Percentiles rank a stretch among this genome's conserved stretches.
Evolutionary conservation across 2,888 invertebrate species (phyloP).

Genomic region (Phytoseiulus persimilis): DNA sequence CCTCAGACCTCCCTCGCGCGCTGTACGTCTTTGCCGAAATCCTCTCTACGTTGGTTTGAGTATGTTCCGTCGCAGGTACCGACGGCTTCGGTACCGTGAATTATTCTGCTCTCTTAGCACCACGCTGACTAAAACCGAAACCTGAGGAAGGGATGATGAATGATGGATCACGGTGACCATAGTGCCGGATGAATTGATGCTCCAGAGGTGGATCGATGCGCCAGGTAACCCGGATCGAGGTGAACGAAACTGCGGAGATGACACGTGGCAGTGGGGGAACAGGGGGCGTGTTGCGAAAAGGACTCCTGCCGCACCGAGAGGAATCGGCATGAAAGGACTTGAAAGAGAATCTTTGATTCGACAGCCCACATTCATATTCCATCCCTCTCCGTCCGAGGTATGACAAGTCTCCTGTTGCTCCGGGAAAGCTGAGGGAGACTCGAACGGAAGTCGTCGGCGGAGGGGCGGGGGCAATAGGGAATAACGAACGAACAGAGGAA

Average conservation of each 20-base stretch:
- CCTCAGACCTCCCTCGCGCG: background rate
- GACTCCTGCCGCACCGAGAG: background rate
- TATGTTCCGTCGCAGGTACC: background rate
- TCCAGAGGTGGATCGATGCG: background rate
- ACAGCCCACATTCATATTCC: constrained; percentile 5
- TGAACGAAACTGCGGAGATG: background rate
- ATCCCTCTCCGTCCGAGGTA: background rate
- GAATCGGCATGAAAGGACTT: background rate
- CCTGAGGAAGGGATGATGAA: background rate
- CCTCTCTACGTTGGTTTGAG: background rate
- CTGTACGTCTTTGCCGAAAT: background rate
- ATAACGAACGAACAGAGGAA: background rate
- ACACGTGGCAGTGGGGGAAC: background rate
- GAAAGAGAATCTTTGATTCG: constrained; percentile 5
- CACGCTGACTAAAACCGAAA: background rate
- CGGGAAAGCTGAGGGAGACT: background rate
- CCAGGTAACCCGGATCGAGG: background rate
- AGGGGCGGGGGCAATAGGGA: background rate
- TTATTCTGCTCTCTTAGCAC: constrained; percentile 34
- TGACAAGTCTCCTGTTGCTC: constrained; percentile 5
- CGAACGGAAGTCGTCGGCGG: background rate
- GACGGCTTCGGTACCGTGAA: background rate
- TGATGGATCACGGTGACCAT: background rate
- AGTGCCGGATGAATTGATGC: background rate
- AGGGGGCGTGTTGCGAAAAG: background rate